These are phyloP conservation scores for Sus cebifrons DNA, from an alignment of 2,797 vertebrate species.

Conservation along the genomic window DNA sequence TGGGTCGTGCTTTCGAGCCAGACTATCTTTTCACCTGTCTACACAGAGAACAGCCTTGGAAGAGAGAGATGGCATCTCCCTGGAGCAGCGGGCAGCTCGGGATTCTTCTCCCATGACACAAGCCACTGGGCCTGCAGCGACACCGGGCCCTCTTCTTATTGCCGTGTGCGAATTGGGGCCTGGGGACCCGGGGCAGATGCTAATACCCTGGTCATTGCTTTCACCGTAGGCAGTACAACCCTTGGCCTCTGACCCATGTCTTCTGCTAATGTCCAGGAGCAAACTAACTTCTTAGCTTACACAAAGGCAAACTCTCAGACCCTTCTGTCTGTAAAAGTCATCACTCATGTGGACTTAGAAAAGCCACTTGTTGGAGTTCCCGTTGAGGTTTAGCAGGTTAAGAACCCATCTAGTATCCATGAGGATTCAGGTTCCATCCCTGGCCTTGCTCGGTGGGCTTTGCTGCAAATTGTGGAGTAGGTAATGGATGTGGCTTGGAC, in stretches of 20 bases:
- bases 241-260: not conserved
- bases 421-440: too few relatives aligned
- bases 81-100: not conserved
- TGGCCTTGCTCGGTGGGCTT: too few relatives aligned
- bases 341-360: not conserved
- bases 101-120: not conserved
- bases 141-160: not conserved
- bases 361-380: not conserved
- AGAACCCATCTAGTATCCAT: too few relatives aligned
- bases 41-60: not conserved
- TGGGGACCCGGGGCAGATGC: fast-evolving
- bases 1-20: not conserved
- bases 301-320: not conserved
- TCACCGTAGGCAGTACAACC: not conserved
- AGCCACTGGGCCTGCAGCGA: not conserved
- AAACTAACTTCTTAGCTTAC: not conserved
- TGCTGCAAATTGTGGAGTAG: too few relatives aligned
- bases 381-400: too few relatives aligned
- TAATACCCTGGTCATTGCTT: not conserved
- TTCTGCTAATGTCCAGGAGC: not conserved
- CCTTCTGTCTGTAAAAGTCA: not conserved
- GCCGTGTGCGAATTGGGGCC: not conserved
- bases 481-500: too few relatives aligned
- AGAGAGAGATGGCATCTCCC: not conserved
- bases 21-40: not conserved